Evolutionary conservation across 2,797 vertebrate genomes (phyloP), one percentile per base, ranked within the genome.

Genomic region (Siniperca obscura): DNA sequence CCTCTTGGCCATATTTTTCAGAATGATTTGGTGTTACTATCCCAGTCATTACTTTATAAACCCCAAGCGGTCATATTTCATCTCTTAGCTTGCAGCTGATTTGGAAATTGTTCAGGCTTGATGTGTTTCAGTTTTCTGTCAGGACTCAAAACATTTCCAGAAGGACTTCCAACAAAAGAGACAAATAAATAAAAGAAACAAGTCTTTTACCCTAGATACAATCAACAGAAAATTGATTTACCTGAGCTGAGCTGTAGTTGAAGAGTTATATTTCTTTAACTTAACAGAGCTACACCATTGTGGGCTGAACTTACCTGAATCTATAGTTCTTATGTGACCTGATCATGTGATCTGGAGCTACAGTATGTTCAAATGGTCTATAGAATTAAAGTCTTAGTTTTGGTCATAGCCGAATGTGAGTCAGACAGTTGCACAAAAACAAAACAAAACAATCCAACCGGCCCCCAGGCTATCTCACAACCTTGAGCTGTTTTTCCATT

Each of bases 71-170:
- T 64, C 22, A 71, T 68, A 74, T 64, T 60, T 52, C 70, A 50
- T 70, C 52, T 70, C 34, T 76, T 38, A 57, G 62, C 52, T 74
- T 40, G 48, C 30, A 65, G 71, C 76, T 68, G 55, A 48, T 76
- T 71, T 71, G 69, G 74, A 70, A 57, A 69, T 65, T 66, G 17
- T 55, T 70, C 38, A 40, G 25, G 13, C 48, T 40, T 30, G 3
- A 70, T 77, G 56, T 72, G 78, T 42, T 88, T 72, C 78, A 88
- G 38, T 36, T 82, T 77, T 67, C 80, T 80, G 75, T 80, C 57
- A 30, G 67, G 48, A 77, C 21, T 48, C 16, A 9, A 61, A 52
- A 70, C 40, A 34, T 69, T 22, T 76, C 48, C 38, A 77, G 34
- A 53, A 6, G 44, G 12, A 57, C 9, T 40, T 76, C 52, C 10